A percentile compares a stretch with the other conserved stretches of the same genome.
Conservation (phyloP, 2,797 vertebrate species). For the Diceros bicornis region DNA sequence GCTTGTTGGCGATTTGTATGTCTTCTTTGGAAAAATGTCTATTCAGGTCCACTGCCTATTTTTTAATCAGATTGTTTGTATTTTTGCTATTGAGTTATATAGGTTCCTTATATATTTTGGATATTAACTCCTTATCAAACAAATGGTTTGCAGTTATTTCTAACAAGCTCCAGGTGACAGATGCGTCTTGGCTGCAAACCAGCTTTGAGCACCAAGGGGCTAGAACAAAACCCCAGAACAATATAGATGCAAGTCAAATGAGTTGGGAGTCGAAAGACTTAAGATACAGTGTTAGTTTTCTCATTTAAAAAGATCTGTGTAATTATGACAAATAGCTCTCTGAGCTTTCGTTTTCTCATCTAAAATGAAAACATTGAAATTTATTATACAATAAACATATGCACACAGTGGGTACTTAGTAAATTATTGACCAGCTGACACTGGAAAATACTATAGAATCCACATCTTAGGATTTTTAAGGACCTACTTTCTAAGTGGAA, state of each 20-base stretch:
- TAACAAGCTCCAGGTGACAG: not conserved
- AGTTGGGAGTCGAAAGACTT: not conserved
- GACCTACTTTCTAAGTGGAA: not conserved
- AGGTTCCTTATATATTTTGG: not conserved
- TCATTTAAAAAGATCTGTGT: not conserved
- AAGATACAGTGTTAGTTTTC: not conserved
- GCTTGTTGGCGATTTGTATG: not conserved
- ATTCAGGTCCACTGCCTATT: not conserved
- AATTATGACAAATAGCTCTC: not conserved
- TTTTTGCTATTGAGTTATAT: not conserved
- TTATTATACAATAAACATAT: not conserved
- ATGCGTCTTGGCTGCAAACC: not conserved
- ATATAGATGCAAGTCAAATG: not conserved
- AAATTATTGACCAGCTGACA: not conserved
- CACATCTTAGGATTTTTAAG: not conserved
- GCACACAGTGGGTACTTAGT: not conserved
- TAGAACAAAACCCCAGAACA: not conserved
- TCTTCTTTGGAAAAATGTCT: not conserved
- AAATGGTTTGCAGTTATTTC: not conserved
- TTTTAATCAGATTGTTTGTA: not conserved
- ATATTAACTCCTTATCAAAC: not conserved
- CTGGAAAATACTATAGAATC: conserved; percentile 6
- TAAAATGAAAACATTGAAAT: conserved; percentile 59
- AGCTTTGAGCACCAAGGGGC: not conserved
- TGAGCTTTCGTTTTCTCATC: not conserved